Evolutionary conservation across 2,888 invertebrate genomes (phyloP), one percentile per base, ranked within the genome.

Genomic region (Luperina nickerlii): DNA sequence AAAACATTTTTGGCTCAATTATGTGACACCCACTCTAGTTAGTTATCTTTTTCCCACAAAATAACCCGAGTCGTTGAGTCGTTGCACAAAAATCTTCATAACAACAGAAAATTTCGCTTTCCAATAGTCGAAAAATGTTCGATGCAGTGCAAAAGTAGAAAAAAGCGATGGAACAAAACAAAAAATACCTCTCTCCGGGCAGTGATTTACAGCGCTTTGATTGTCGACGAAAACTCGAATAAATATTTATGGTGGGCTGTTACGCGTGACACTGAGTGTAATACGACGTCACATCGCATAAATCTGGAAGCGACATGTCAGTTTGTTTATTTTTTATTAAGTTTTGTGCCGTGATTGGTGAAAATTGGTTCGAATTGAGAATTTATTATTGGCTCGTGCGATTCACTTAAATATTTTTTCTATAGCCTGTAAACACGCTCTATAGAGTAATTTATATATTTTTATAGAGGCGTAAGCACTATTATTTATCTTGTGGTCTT

Each of bases 171-270:
- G 62, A 71, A 78, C 60, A 74, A 72, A 88, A 85, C 60, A 73
- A 82, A 81, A 81, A 82, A 74, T 45, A 76, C 48, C 72, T 82
- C 74, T 82, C 72, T 78, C 79, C 79, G 78, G 77, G 65, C 89
- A 88, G 91, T 93, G 92, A 93, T 93, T 93, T 92, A 92, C 90
- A 87, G 87, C 81, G 87, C 85, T 92, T 91, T 92, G 92, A 92
- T 93, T 91, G 91, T 90, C 90, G 89, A 89, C 89, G 90, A 92
- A 92, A 92, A 91, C 88, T 89, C 88, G 85, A 86, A 91, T 91
- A 89, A 89, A 90, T 90, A 91, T 90, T 91, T 90, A 90, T 89
- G 85, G 82, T 85, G 79, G 81, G 82, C 82, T 85, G 88, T 88
- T 90, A 85, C 88, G 83, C 77, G 80, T 88, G 87, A 81, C 89